A percentile compares a stretch with the other conserved stretches of the same genome.
These are phyloP conservation scores for Bellardia bayeri DNA, from an alignment of 2,888 invertebrate species.

Conservation along the genomic window DNA sequence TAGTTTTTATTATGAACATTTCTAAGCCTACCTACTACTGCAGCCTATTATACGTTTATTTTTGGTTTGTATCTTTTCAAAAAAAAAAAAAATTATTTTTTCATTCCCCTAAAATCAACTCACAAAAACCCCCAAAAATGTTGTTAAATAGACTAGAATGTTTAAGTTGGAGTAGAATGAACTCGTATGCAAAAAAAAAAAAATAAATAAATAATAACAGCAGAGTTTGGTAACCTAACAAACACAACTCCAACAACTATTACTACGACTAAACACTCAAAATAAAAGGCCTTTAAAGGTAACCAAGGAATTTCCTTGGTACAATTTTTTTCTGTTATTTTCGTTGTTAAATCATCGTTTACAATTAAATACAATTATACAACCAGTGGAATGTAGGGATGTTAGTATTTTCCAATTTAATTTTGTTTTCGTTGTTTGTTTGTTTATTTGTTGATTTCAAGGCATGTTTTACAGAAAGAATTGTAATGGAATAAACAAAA, in stretches of 20 bases:
- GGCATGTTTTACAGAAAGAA: constrained; percentile 20
- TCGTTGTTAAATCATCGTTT: constrained; percentile 46
- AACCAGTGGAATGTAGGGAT: constrained; percentile 33
- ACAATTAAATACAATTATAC: constrained; percentile 6
- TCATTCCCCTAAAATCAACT: not conserved
- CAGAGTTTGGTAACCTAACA: constrained; percentile 61
- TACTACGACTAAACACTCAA: constrained; percentile 29
- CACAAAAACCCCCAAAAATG: not conserved
- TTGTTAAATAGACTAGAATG: not conserved
- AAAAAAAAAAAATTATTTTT: not conserved
- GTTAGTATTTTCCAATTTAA: constrained; percentile 43
- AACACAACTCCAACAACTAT: constrained; percentile 30
- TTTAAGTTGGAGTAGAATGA: not conserved
- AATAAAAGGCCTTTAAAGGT: constrained; percentile 44
- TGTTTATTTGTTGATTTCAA: constrained; percentile 54
- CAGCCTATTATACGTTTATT: not conserved
- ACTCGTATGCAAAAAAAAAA: constrained; percentile 21
- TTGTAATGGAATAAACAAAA: not conserved
- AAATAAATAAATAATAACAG: constrained; percentile 13
- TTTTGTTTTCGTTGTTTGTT: constrained; percentile 3
- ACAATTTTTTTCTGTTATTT: constrained; percentile 38
- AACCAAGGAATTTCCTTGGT: constrained; percentile 69
- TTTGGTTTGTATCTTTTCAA: not conserved
- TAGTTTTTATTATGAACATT: not conserved
- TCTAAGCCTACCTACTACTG: not conserved